Base-by-base conservation (phyloP, 2,113 vertebrate species). In the Chloropsis cyanopogon region DNA sequence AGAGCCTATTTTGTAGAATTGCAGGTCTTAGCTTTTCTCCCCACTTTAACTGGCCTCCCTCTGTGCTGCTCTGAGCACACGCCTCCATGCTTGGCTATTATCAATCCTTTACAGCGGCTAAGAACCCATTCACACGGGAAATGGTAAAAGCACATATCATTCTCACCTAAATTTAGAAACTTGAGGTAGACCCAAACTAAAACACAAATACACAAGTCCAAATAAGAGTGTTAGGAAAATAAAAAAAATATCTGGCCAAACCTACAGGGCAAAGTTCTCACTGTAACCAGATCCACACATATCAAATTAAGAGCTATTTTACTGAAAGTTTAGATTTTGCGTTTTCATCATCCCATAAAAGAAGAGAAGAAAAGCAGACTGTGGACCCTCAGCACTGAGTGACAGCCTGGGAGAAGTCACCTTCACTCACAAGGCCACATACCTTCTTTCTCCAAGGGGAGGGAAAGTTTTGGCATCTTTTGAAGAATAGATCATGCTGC, bases 1-100 rank as follows among this genome's bases (percentile, higher is more conserved):
- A 70, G 24, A 92, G 81, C 2, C 14, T 64, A 35, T 90, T 96
- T 92, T 81, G 37, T 56, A 83, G 28, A 96, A 97, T 7, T 81
- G 72, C 60, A 92, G 79, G 39, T 90, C 63, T 75, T 68, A 37
- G 53, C 21, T 92, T 95, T 95, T 70, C 57, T 86, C 53, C 14
- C 23, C 13, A 31, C 28, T 53, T 66, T 44, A 71, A 6, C 1
- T 64, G 68, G 64, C 47, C 68, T 81, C 88, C 79, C 85, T 47
- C 84, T 83, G 93, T 69, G 76, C 44, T 93, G 25, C 68, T 83
- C 47, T 3, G 23, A 72, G 42, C 2, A 1, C 39, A 5, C 49
- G n/a, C 26, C 42, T 59, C 42, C 11, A 19, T 2, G 4, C 26
- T 64, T 14, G 4, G 54, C 72, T 82, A 8, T 61, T 84, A 69